These are phyloP conservation scores for Lasioglossum calceatum DNA, from an alignment of 2,888 invertebrate genomes.

Conservation along the genomic window DNA sequence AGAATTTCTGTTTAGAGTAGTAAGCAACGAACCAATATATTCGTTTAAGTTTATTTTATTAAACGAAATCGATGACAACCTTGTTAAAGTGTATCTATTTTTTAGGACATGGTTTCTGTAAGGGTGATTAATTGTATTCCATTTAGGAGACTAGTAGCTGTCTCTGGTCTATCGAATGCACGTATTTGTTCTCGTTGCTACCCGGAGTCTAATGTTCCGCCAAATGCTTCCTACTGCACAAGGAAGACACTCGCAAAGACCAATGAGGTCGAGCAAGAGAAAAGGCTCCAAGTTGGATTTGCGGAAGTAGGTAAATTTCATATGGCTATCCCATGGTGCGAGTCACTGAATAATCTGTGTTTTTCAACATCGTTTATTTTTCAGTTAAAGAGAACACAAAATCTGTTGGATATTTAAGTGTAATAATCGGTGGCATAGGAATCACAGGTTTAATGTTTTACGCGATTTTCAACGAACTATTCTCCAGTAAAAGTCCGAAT, in stretches of 20 bases:
- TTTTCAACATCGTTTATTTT: constrained; percentile 48
- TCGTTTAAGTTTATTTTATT: background rate
- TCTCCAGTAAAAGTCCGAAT: constrained; percentile 94
- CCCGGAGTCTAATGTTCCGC: constrained; percentile 26
- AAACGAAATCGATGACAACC: background rate
- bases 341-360: constrained; percentile 4
- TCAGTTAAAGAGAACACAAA: constrained; percentile 95
- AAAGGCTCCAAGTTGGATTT: constrained; percentile 76
- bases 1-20: background rate
- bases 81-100: background rate
- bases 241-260: constrained; percentile 69
- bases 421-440: constrained; percentile 92
- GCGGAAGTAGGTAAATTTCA: constrained; percentile 81
- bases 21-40: background rate
- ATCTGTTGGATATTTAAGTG: constrained; percentile 93
- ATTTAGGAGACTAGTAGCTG: constrained; percentile 62
- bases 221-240: constrained; percentile 62
- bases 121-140: constrained; percentile 72
- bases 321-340: background rate
- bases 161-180: constrained; percentile 48
- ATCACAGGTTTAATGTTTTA: constrained; percentile 94
- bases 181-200: constrained; percentile 16
- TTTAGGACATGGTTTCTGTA: constrained; percentile 75
- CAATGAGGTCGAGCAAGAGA: constrained; percentile 20
- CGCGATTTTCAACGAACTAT: constrained; percentile 93